Conservation (phyloP, 2,888 invertebrate species). For the Parapristionchus giblindavisi region DNA sequence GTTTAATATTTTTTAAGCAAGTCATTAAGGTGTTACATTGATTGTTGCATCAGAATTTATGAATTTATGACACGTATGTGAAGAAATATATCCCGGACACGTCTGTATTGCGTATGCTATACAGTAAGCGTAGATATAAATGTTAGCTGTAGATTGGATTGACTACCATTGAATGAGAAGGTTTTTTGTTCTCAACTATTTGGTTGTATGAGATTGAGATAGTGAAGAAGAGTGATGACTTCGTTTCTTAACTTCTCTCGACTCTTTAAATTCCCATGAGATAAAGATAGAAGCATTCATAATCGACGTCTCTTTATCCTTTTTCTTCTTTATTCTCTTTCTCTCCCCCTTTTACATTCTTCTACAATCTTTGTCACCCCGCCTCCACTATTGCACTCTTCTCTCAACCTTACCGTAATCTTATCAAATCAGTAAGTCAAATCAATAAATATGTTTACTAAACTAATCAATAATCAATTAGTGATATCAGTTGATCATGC, state of each 20-base stretch:
- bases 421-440: background rate
- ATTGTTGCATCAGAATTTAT: too few species aligned
- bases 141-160: too few species aligned
- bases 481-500: slow-evolving; percentile 29
- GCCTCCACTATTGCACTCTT: background rate
- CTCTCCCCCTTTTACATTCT: slow-evolving; percentile 18
- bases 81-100: too few species aligned
- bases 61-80: too few species aligned
- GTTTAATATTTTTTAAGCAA: background rate
- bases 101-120: too few species aligned
- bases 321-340: slow-evolving; percentile 25
- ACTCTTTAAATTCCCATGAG: background rate
- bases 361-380: slow-evolving; percentile 3
- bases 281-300: slow-evolving; percentile 30
- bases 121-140: too few species aligned
- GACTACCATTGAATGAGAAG: too few species aligned
- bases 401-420: too few species aligned
- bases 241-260: background rate
- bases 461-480: background rate
- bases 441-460: background rate
- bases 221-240: slow-evolving; percentile 34
- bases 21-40: background rate
- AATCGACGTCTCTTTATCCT: slow-evolving; percentile 35
- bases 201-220: slow-evolving; percentile 31
- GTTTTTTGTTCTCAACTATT: too few species aligned